phyloP scores from a whole-genome alignment of 2,888 invertebrate genomes.

The Trisateles emortualis region DNA sequence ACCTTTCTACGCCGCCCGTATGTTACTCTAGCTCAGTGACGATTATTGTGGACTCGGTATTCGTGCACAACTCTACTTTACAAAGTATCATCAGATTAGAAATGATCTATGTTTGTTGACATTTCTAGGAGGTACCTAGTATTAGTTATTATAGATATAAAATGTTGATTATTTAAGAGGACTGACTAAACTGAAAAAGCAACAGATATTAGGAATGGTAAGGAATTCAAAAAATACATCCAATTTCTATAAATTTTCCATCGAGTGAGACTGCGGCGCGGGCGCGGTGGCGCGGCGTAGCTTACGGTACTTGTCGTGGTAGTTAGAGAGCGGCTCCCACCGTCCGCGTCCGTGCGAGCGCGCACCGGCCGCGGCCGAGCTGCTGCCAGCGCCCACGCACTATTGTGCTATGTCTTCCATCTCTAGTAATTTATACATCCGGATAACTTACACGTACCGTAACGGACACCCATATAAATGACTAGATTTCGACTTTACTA shows the following conservation, averaged over 20 bases:
- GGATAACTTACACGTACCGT: constrained; percentile 30
- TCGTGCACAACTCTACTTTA: constrained; percentile 11
- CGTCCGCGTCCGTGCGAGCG: constrained; percentile 37
- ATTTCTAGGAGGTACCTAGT: constrained; percentile 2
- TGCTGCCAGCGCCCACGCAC: constrained; percentile 41
- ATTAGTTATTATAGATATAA: no score
- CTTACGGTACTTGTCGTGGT: constrained; percentile 74
- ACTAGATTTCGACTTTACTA: constrained; percentile 27
- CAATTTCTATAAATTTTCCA: constrained; percentile 31
- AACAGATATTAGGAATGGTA: constrained; percentile 1
- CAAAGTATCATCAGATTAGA: constrained; percentile 4
- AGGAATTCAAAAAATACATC: constrained; percentile 1
- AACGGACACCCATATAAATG: constrained; percentile 16
- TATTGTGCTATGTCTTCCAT: constrained; percentile 40
- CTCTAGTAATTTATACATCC: constrained; percentile 37
- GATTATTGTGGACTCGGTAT: constrained; percentile 30
- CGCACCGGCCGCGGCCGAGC: no score
- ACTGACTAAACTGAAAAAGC: background rate
- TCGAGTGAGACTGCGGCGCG: constrained; percentile 35
- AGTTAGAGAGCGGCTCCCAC: constrained; percentile 51
- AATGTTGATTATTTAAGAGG: no score
- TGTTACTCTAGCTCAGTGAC: constrained; percentile 38
- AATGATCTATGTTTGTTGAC: constrained; percentile 10
- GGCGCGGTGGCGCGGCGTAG: constrained; percentile 31
- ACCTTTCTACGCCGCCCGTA: constrained; percentile 49